Percentiles rank a stretch among this genome's conserved stretches.
Conservation (phyloP, 2,888 invertebrate genomes). For the Steromphala cineraria region DNA sequence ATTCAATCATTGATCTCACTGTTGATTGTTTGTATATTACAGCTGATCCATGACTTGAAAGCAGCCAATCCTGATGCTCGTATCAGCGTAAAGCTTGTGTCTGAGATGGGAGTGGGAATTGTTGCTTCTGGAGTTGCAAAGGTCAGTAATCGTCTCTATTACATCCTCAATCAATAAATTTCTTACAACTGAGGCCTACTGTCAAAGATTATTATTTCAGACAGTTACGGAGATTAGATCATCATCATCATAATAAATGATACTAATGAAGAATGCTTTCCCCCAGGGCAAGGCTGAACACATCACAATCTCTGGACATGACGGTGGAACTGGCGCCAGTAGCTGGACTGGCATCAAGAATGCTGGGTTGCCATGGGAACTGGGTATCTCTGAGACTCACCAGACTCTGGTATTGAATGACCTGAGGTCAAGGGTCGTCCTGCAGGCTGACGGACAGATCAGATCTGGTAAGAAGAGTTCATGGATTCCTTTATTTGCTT, state of each 20-base stretch:
- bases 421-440: slow-evolving; percentile 91
- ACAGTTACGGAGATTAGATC: too few relatives aligned
- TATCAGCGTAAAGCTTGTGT: slow-evolving; percentile 97
- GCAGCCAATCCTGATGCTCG: slow-evolving; percentile 96
- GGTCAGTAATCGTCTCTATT: slow-evolving; percentile 76
- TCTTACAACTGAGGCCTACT: not conserved
- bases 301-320: slow-evolving; percentile 98
- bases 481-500: too few relatives aligned
- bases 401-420: slow-evolving; percentile 96
- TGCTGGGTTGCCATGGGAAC: slow-evolving; percentile 98
- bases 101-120: slow-evolving; percentile 98
- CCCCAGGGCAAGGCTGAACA: slow-evolving; percentile 95
- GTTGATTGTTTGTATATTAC: slow-evolving; percentile 65
- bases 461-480: slow-evolving; percentile 82
- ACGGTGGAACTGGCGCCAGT: slow-evolving; percentile 98
- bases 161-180: too few relatives aligned
- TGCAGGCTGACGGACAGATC: slow-evolving; percentile 91
- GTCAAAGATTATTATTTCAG: not conserved
- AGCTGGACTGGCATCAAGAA: slow-evolving; percentile 99
- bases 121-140: slow-evolving; percentile 99
- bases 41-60: slow-evolving; percentile 98
- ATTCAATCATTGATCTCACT: too few relatives aligned
- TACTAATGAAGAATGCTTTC: not conserved
- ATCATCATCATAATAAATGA: too few relatives aligned
- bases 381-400: slow-evolving; percentile 98